Evolutionary conservation across 2,797 vertebrate genomes (phyloP).

Genomic region (Cyprinella venusta): DNA sequence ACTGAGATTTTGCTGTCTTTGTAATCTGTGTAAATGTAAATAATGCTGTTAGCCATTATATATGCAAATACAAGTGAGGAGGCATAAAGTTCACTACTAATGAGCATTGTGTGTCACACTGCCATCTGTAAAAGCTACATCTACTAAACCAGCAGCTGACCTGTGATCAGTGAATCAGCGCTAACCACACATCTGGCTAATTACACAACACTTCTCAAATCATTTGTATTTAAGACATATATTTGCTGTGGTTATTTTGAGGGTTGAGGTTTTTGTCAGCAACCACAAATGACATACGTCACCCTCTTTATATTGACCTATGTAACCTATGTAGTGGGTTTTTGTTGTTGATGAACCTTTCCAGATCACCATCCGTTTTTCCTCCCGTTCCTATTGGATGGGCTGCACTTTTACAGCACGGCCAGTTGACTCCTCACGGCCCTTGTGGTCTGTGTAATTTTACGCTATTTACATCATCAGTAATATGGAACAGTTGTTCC

Average conservation of each 20-base stretch:
- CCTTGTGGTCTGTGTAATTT: conserved; percentile 19
- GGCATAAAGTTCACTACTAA: conserved; percentile 36
- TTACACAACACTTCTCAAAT: not conserved
- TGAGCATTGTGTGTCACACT: conserved; percentile 43
- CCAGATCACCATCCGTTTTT: not conserved
- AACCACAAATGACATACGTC: not conserved
- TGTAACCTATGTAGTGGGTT: not conserved
- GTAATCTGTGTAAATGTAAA: not conserved
- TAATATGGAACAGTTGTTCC: conserved; percentile 2
- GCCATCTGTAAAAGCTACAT: conserved; percentile 35
- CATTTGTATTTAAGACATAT: not conserved
- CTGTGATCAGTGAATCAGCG: conserved; percentile 32
- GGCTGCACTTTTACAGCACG: conserved; percentile 3
- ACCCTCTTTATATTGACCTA: not conserved
- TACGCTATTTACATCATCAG: conserved; percentile 26
- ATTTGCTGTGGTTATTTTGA: not conserved
- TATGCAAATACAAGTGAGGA: conserved; percentile 29
- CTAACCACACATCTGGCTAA: conserved; percentile 6
- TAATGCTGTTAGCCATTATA: conserved; percentile 25
- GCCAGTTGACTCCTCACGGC: not conserved
- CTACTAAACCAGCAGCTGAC: conserved; percentile 30
- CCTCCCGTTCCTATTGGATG: not conserved
- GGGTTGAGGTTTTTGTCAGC: not conserved
- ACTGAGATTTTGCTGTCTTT: not conserved
- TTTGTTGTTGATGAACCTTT: not conserved